phyloP scores from a whole-genome alignment of 2,888 invertebrate genomes.

The Ormyrus rosae region DNA sequence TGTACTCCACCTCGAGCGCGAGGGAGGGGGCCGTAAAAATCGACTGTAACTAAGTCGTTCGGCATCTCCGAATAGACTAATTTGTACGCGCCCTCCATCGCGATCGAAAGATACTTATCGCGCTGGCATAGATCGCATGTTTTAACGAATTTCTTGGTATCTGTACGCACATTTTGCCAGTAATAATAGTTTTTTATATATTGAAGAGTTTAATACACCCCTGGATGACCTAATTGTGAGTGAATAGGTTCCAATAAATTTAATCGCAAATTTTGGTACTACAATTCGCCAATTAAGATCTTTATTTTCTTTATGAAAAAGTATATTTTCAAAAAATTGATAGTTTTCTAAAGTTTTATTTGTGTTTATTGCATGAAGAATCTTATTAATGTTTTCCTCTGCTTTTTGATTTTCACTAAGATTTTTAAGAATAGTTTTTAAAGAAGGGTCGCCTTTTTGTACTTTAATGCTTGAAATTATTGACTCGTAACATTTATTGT shows the following conservation, averaged over 20 bases:
- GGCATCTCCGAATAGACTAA: not conserved
- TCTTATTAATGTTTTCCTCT: not conserved
- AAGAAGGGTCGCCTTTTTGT: not conserved
- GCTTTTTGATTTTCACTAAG: not conserved
- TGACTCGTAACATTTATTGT: not conserved
- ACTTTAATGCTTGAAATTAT: not conserved
- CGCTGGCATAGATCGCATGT: constrained; percentile 19
- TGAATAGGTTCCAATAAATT: not conserved
- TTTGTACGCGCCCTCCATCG: constrained; percentile 7
- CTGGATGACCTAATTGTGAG: not conserved
- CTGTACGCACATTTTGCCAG: not conserved
- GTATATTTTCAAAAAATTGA: not conserved
- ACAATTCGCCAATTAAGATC: not conserved
- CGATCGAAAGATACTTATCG: not conserved
- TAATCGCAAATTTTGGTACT: not conserved
- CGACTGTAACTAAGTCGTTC: not conserved
- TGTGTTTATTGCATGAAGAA: not conserved
- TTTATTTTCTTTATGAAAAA: constrained; percentile 6
- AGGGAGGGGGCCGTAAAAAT: constrained; percentile 29
- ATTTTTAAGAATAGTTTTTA: not conserved
- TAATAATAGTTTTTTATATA: constrained; percentile 4
- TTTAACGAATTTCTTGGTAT: not conserved
- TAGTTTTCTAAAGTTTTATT: not conserved
- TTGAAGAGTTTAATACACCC: not conserved
- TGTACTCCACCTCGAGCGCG: not conserved